phyloP scores from a whole-genome alignment of 2,888 invertebrate genomes.

The Pomacea canaliculata region DNA sequence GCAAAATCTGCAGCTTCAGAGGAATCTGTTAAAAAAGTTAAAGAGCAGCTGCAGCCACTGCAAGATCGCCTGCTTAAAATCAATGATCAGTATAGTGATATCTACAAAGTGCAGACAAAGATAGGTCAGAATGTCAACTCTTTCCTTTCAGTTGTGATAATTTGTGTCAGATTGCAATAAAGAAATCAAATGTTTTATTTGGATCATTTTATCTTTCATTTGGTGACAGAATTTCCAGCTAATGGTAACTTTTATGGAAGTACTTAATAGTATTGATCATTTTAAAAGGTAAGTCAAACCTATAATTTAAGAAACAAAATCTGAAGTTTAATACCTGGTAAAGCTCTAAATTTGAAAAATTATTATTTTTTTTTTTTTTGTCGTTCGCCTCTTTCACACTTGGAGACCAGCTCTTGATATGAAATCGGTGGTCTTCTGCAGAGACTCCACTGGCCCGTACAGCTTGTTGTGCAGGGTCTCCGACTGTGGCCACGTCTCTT shows the following conservation, averaged over 20 bases:
- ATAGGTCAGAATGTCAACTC: slow-evolving; percentile 43
- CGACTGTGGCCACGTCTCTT: no score
- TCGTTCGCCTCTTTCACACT: no score
- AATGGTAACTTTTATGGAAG: no score
- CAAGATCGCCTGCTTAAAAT: slow-evolving; percentile 55
- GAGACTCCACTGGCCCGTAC: no score
- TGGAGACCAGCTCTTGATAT: no score
- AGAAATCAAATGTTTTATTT: background rate
- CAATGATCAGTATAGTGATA: slow-evolving; percentile 49
- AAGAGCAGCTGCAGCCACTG: slow-evolving; percentile 69
- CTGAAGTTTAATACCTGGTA: background rate
- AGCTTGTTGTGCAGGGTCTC: no score
- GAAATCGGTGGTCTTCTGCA: no score
- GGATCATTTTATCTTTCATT: no score
- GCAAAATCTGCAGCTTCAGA: slow-evolving; percentile 73
- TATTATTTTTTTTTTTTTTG: no score
- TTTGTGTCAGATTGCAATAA: background rate
- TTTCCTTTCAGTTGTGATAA: background rate
- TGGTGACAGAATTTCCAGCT: no score
- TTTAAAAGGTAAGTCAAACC: background rate
- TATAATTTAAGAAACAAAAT: background rate
- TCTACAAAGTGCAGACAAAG: slow-evolving; percentile 52
- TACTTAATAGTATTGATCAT: background rate
- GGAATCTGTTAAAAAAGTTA: slow-evolving; percentile 71
- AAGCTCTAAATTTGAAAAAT: background rate